Evolutionary conservation across 2,888 invertebrate species (phyloP).

Genomic region (Eupeodes latifasciatus): DNA sequence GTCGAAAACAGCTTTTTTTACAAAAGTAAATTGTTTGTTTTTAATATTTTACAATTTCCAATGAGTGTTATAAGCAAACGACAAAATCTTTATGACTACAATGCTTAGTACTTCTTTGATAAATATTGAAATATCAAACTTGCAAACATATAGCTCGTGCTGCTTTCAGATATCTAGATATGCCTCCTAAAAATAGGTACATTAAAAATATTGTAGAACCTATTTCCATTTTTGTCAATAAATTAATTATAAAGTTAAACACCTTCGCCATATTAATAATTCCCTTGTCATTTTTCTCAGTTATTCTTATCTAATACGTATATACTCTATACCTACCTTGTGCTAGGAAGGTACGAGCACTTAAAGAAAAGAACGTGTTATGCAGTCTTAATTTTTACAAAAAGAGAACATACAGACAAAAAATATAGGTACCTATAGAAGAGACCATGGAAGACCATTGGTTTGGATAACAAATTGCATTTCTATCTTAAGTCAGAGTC

Average conservation of each 20-base stretch:
- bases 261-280: slow-evolving; percentile 63
- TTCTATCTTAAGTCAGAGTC: slow-evolving; percentile 21
- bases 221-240: slow-evolving; percentile 46
- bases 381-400: slow-evolving; percentile 17
- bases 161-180: not conserved
- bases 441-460: slow-evolving; percentile 58
- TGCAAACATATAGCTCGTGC: not conserved
- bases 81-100: too few species aligned
- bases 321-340: not conserved
- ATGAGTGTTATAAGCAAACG: too few species aligned
- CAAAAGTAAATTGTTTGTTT: too few species aligned
- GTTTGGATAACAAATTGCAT: slow-evolving; percentile 69
- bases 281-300: slow-evolving; percentile 37
- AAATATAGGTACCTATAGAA: not conserved
- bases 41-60: too few species aligned
- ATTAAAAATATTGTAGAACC: slow-evolving; percentile 23
- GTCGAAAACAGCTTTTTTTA: too few species aligned
- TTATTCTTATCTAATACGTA: slow-evolving; percentile 12
- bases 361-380: not conserved
- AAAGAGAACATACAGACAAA: not conserved
- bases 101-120: too few species aligned
- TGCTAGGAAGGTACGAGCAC: too few species aligned
- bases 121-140: too few species aligned
- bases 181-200: not conserved
- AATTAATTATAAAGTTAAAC: slow-evolving; percentile 71